phyloP scores from a whole-genome alignment of 2,113 vertebrate genomes.

The Oncorhynchus tshawytscha region DNA sequence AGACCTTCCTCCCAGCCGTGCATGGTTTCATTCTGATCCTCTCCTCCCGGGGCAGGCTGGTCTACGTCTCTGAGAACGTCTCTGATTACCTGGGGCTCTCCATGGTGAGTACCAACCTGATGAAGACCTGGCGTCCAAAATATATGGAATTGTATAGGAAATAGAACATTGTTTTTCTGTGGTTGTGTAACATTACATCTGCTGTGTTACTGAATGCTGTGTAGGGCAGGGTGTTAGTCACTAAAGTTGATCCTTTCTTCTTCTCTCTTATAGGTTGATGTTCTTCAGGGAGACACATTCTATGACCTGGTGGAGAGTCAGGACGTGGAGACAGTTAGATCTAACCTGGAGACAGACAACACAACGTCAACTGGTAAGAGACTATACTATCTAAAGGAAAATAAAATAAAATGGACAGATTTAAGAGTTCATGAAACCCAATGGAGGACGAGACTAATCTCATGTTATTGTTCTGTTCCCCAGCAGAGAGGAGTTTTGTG shows the following conservation, averaged over 20 bases:
- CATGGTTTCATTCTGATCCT: conserved; percentile 80
- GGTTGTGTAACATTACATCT: too few relatives aligned
- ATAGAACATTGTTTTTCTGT: neutral
- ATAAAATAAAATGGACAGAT: neutral
- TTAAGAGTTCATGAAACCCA: neutral
- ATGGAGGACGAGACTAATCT: neutral
- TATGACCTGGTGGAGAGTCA: conserved; percentile 65
- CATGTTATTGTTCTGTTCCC: conserved; percentile 2
- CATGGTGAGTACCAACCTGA: conserved; percentile 72
- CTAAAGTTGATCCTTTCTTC: neutral
- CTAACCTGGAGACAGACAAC: conserved; percentile 42
- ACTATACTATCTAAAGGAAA: neutral
- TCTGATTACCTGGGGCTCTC: conserved; percentile 77
- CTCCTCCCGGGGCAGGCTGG: conserved; percentile 67
- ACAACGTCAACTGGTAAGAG: conserved; percentile 53
- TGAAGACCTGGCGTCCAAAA: neutral
- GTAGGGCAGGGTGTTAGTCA: neutral
- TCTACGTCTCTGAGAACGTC: conserved; percentile 83
- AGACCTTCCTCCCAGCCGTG: conserved; percentile 74
- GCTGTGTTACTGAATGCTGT: neutral
- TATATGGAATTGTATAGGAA: neutral
- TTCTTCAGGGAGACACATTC: conserved; percentile 69
- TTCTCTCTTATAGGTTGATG: conserved; percentile 60
- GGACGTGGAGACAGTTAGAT: conserved; percentile 48
- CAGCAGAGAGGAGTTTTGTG: conserved; percentile 75